Evolutionary conservation across 2,888 invertebrate genomes (phyloP), one percentile per base, ranked within the genome.

Genomic region (Crossocerus cetratus): DNA sequence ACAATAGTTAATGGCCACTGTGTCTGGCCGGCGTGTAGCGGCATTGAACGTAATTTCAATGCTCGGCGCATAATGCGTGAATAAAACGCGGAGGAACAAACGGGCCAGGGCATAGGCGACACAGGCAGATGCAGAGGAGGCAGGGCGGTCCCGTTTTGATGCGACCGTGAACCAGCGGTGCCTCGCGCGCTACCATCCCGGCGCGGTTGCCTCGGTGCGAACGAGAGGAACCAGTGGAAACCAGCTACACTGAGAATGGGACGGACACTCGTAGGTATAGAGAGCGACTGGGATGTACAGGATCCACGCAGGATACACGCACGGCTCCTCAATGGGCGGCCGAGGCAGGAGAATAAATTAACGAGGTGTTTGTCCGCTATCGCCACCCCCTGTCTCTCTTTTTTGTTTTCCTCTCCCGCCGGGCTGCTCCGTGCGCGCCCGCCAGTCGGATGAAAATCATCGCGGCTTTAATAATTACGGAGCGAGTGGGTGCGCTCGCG

Each of bases 331-430:
- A 79, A 81, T 77, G 72, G 67, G 42, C 74, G 75, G 69, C 66
- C 49, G 67, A 71, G 71, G 64, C 71, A 67, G 63, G 60, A 72
- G 70, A 76, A 83, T 81, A 78, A 83, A 83, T 83, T 83, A 83
- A 83, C 80, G 81, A 83, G 80, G 77, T 76, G 81, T 83, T 83
- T 80, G 78, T 77, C 69, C 74, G 72, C 71, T 58, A 72, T 77
- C 80, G 32, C 65, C 69, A 22, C 54, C 63, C 74, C 58, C 23
- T 64, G 63, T 66, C 66, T 54, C 42, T n/a, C 45, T 53, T 49
- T 49, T 14, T 16, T 32, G 32, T 32, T 32, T 11, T 11, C 11
- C 4, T 32, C 32, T 11, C 5, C 8, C 32, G 5, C 32, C 11
- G 8, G 23, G 23, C 23, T 32, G 4, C 23, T 0, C 23, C 8